Base-by-base conservation (phyloP, 2,888 invertebrate species). In the Drosophila subsilvestris region DNA sequence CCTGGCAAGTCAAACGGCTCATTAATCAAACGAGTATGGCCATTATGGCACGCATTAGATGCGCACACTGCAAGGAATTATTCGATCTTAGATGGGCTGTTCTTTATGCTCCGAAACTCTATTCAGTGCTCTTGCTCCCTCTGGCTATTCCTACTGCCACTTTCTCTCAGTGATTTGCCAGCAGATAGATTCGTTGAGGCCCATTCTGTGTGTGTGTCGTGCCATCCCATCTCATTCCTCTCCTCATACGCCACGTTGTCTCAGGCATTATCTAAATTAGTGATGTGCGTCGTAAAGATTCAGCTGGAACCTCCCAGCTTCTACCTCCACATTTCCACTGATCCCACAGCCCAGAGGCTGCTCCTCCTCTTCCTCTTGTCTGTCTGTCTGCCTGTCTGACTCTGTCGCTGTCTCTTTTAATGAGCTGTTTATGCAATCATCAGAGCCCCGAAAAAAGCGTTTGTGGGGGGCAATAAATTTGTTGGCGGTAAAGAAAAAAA, bases 341-440 rank as follows among this genome's bases (percentile, higher is more conserved):
- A 18, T 29, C 43, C 25, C 17, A 43, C 22, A 14, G 8, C 25
- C 43, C 17, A 14, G 42, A 22, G 29, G 27, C 20, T 37, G 27
- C 43, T 29, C n/a, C 27, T n/a, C n/a, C n/a, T n/a, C 20, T 12
- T 18, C n/a, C 27, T n/a, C n/a, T n/a, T n/a, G n/a, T 12, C 14
- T 45, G 17, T 10, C 18, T 45, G 18, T 51, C 27, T 14, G 18
- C 43, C 29, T 49, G 17, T 10, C 18, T 57, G 44, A n/a, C 9
- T 27, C 53, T 48, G 69, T 3, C 20, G 57, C 55, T 63, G 62
- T 59, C 72, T 42, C 60, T 56, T 67, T 82, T 86, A 87, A 87
- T 87, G 84, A 87, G 80, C 86, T 85, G 83, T 82, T 84, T 87
- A 87, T 85, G 83, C 78, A 72, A 49, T 76, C 78, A 71, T 75